Evolutionary conservation across 1,140 invertebrate species (phyloP), one percentile per base, ranked within the genome.

Genomic region (Tetragonula clypearis): DNA sequence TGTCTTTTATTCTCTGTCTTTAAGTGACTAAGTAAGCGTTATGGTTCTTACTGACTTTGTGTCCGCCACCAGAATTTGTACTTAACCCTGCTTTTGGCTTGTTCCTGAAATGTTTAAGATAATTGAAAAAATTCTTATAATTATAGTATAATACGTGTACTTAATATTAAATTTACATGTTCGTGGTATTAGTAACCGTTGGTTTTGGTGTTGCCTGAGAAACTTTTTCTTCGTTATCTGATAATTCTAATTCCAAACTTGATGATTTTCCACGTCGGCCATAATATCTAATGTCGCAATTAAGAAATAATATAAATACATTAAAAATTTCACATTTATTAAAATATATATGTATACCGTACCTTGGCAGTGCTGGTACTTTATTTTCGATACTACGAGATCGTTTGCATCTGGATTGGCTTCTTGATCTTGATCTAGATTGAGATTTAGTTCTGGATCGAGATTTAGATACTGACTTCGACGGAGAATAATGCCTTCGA

Each of bases 31-130:
- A 94, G 91, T 94, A 94, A 96, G 95, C 95, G 96, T 96, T 96
- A 96, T 96, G 96, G 97, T 97, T 98, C 97, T 98, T 98, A 98
- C 98, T 98, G 97, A 98, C 97, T 98, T 98, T 98, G 97, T 97
- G 96, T 96, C 97, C 96, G 96, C 96, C 96, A 96, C 96, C 96
- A 96, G 96, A 96, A 96, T 97, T 97, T 94, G 94, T 95, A 96
- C 95, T 95, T 95, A 95, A 94, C 94, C 95, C 95, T 95, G 95
- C 93, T 93, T 95, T 95, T 94, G 94, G 93, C 92, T 94, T 95
- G 94, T 94, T 95, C 92, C 94, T 95, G 30, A 30, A 92, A 93
- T 82, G 80, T 82, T 62, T 23, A 8, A 76, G 65, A 35, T 69
- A 15, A 75, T 76, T 73, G 12, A 35, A 23, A 41, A 53, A 21